Percentiles rank a stretch among this genome's conserved stretches.
Conservation (phyloP, 2,797 vertebrate species). For the Sebastiscus albofasciatus region DNA sequence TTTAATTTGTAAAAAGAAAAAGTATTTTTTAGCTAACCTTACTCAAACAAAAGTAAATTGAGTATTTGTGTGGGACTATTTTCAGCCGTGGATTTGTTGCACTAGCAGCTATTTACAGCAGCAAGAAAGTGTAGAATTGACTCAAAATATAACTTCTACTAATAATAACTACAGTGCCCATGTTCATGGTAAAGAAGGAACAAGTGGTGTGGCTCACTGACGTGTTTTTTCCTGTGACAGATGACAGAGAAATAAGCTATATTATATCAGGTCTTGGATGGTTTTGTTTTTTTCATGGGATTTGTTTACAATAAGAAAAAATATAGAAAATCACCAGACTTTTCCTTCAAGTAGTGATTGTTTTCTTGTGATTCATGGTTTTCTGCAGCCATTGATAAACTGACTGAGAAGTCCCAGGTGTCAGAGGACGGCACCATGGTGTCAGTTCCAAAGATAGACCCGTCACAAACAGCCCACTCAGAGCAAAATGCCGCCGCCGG, state of each 20-base stretch:
- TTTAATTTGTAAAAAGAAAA: background rate
- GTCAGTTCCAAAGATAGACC: slow-evolving; percentile 84
- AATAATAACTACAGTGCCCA: background rate
- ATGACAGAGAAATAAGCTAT: background rate
- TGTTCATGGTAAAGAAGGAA: background rate
- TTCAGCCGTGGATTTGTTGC: no score
- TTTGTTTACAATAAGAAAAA: background rate
- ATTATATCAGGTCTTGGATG: background rate
- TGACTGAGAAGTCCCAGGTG: slow-evolving; percentile 97
- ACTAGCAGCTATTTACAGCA: background rate
- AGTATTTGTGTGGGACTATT: no score
- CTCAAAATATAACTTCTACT: background rate
- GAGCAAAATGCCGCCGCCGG: slow-evolving; percentile 76
- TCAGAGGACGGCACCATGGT: slow-evolving; percentile 97
- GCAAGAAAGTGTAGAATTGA: background rate
- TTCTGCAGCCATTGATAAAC: slow-evolving; percentile 91
- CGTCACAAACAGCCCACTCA: slow-evolving; percentile 55
- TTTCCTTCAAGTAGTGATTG: background rate
- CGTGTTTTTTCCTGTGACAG: background rate
- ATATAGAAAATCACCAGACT: no score
- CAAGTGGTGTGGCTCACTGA: background rate
- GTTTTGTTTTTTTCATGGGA: no score
- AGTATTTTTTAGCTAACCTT: background rate
- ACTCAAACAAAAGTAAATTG: no score
- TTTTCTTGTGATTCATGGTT: background rate